Percentiles rank a stretch among this genome's conserved stretches.
Evolutionary conservation across 2,797 vertebrate species (phyloP).

Genomic region (Micropoecilia bifurca): DNA sequence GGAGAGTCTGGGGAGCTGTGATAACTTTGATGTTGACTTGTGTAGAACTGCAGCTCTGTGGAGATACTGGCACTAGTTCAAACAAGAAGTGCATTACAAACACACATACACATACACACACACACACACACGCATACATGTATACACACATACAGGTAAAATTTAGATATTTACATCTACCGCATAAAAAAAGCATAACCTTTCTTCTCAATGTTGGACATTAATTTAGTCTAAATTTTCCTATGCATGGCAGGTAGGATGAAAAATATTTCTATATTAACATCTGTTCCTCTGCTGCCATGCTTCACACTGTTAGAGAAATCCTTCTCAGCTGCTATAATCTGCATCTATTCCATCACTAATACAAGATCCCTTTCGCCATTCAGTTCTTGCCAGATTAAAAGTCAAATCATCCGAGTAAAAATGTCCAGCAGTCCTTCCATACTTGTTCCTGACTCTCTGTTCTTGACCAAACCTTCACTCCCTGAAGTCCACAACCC

Average conservation of each 20-base stretch:
- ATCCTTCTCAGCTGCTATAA: neutral
- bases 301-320: neutral
- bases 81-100: neutral
- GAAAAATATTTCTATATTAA: neutral
- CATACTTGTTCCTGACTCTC: no score
- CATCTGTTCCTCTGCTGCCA: neutral
- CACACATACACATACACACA: slow-evolving; percentile 20
- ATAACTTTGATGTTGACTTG: slow-evolving; percentile 30
- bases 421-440: no score
- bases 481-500: no score
- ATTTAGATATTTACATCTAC: neutral
- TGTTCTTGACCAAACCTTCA: no score
- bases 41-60: slow-evolving; percentile 23
- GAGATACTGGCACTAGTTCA: slow-evolving; percentile 38
- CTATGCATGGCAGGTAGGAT: neutral
- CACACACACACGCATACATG: slow-evolving; percentile 9
- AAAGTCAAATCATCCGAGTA: no score
- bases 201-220: neutral
- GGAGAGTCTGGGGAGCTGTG: slow-evolving; percentile 18
- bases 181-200: neutral
- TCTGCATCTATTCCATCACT: neutral
- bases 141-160: neutral
- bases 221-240: neutral
- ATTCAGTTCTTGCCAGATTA: neutral
- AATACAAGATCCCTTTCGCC: neutral